Evolutionary conservation across 2,888 invertebrate species (phyloP).

Genomic region (Cantharis lateralis): DNA sequence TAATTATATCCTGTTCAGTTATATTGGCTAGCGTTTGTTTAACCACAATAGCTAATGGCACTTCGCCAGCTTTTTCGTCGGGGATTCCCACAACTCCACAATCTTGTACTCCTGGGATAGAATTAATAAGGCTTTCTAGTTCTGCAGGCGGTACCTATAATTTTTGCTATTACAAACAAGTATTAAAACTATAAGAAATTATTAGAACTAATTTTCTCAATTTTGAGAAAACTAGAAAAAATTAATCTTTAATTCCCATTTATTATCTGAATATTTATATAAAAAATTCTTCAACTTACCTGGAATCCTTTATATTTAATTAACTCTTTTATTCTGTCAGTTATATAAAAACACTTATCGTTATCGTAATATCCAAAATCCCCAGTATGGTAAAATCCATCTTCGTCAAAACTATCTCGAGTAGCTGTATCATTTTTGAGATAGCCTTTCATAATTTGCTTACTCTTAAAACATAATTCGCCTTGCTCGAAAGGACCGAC

Average conservation of each 20-base stretch:
- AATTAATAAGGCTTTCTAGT: conserved; percentile 77
- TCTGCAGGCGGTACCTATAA: conserved; percentile 81
- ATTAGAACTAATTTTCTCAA: no score
- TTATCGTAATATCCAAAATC: conserved; percentile 80
- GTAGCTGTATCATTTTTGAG: conserved; percentile 69
- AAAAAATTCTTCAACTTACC: no score
- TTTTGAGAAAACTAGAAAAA: no score
- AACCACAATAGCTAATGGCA: conserved; percentile 79
- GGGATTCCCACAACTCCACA: conserved; percentile 82
- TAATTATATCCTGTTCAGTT: conserved; percentile 53
- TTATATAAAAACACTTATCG: conserved; percentile 61
- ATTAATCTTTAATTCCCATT: no score
- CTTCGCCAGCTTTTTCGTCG: conserved; percentile 74
- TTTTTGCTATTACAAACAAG: no score
- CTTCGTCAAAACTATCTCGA: conserved; percentile 63
- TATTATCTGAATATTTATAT: no score
- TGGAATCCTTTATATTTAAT: conserved; percentile 65
- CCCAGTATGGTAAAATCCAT: conserved; percentile 78
- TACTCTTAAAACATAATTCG: conserved; percentile 80
- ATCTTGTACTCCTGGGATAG: conserved; percentile 74
- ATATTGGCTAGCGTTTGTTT: conserved; percentile 60
- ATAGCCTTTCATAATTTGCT: conserved; percentile 70
- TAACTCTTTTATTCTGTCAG: conserved; percentile 83
- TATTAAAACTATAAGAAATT: no score
- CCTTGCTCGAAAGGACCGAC: conserved; percentile 69